phyloP scores from a whole-genome alignment of 2,888 invertebrate species.

The Drosophila imparisetae region DNA sequence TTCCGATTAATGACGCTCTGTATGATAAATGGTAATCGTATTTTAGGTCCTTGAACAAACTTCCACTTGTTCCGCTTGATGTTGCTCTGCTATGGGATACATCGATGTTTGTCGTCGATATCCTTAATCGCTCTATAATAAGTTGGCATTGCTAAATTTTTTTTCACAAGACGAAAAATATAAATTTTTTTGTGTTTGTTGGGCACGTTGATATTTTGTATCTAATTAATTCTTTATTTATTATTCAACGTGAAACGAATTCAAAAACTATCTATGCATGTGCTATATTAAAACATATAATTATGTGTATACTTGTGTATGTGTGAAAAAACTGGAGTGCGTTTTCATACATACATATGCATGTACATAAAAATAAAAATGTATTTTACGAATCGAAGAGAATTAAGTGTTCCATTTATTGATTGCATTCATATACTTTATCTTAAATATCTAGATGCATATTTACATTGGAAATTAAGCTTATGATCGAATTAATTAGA shows the following conservation, averaged over 20 bases:
- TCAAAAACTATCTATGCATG: neutral
- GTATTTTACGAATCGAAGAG: neutral
- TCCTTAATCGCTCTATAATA: neutral
- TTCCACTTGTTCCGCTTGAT: neutral
- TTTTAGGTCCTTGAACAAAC: neutral
- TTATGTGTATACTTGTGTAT: constrained; percentile 3
- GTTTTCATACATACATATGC: constrained; percentile 4
- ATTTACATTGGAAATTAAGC: neutral
- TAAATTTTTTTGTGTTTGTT: neutral
- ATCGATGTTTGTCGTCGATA: neutral
- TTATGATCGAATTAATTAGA: neutral
- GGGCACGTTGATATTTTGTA: neutral
- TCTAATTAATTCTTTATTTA: neutral
- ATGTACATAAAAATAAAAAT: neutral
- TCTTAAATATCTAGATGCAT: neutral
- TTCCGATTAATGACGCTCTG: neutral
- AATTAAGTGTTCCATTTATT: neutral
- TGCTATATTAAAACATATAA: neutral
- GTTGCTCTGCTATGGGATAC: neutral
- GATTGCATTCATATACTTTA: neutral
- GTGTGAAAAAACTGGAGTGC: constrained; percentile 3
- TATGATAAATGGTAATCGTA: neutral
- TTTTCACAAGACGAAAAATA: neutral
- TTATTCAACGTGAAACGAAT: neutral
- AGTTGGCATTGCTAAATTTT: neutral